Conservation (phyloP, 2,888 invertebrate species). For the Spatulosminthurus flaviceps region DNA sequence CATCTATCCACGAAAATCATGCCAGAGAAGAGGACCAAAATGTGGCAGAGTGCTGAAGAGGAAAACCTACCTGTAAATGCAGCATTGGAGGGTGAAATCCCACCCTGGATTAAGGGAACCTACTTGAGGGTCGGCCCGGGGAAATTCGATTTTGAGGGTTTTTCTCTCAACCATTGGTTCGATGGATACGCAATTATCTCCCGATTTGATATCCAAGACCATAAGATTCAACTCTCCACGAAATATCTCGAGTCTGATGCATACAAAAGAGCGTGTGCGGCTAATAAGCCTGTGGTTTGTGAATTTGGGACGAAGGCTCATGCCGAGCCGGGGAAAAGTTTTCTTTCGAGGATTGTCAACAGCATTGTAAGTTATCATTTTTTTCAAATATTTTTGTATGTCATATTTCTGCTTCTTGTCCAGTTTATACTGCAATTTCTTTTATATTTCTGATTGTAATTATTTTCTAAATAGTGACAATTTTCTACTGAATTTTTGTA, state of each 20-base stretch:
- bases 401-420: too few species aligned
- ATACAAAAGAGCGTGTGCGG: conserved; percentile 67
- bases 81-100: conserved; percentile 52
- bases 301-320: conserved; percentile 66
- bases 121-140: conserved; percentile 69
- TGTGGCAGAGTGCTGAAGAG: conserved; percentile 57
- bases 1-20: conserved; percentile 39
- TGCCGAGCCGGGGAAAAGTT: conserved; percentile 59
- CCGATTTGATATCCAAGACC: conserved; percentile 67
- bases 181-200: conserved; percentile 69
- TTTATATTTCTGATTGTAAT: too few species aligned
- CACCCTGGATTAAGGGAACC: conserved; percentile 60
- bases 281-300: conserved; percentile 67
- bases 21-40: conserved; percentile 51
- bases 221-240: conserved; percentile 65
- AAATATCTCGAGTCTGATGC: conserved; percentile 67
- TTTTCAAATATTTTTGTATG: too few species aligned
- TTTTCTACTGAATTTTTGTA: too few species aligned
- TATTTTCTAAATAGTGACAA: too few species aligned
- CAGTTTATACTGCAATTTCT: too few species aligned
- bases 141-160: conserved; percentile 67
- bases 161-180: conserved; percentile 68
- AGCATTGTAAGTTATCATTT: conserved; percentile 44
- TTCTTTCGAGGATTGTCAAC: conserved; percentile 58
- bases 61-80: conserved; percentile 49